Evolutionary conservation across 2,797 vertebrate genomes (phyloP).

Genomic region (Protonibea diacanthus): DNA sequence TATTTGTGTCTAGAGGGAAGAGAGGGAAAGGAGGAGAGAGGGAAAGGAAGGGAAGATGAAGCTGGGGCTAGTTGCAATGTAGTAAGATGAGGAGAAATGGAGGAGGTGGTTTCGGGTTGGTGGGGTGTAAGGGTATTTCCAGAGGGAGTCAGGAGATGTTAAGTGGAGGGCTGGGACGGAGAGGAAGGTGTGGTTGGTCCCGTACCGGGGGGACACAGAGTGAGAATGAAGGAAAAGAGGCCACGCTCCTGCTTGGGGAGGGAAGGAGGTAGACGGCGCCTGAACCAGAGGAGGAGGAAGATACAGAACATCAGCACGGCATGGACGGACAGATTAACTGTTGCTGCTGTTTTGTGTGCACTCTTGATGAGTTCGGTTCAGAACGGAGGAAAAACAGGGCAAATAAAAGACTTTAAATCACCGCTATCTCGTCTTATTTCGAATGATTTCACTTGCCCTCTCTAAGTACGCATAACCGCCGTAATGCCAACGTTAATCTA

Average conservation of each 20-base stretch:
- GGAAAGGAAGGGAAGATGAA: neutral
- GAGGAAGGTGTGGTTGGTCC: slow-evolving; percentile 46
- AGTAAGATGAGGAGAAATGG: neutral
- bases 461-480: slow-evolving; percentile 7
- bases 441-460: slow-evolving; percentile 6
- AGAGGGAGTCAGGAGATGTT: slow-evolving; percentile 41
- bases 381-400: neutral
- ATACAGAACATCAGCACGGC: neutral
- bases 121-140: slow-evolving; percentile 26
- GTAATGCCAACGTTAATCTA: slow-evolving; percentile 12
- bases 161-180: slow-evolving; percentile 24
- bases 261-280: neutral
- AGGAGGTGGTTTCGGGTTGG: neutral
- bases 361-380: neutral
- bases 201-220: slow-evolving; percentile 30
- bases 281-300: slow-evolving; percentile 10
- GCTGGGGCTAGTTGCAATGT: slow-evolving; percentile 9
- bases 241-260: slow-evolving; percentile 3
- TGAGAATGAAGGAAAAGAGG: slow-evolving; percentile 56
- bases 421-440: slow-evolving; percentile 19
- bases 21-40: slow-evolving; percentile 4
- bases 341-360: neutral
- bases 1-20: slow-evolving; percentile 15
- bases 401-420: neutral
- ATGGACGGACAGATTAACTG: neutral